Evolutionary conservation across 2,797 vertebrate genomes (phyloP), one percentile per base, ranked within the genome.

Genomic region (Channallabes apus): DNA sequence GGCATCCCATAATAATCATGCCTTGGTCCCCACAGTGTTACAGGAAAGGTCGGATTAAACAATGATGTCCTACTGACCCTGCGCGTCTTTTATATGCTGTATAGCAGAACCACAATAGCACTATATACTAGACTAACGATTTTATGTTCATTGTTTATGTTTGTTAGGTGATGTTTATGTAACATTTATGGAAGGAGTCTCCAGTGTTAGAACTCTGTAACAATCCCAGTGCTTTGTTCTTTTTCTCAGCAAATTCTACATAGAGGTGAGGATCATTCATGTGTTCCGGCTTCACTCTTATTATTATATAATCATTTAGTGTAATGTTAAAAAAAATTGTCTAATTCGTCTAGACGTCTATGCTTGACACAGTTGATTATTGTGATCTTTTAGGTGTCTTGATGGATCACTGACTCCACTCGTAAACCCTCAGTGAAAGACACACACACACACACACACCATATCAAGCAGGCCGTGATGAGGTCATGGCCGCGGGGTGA

Each of bases 1-100:
- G 84, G 84, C 86, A 87, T 82, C 86, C 84, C 32, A 85, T 86
- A 87, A 89, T 87, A 87, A 89, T 64, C 62, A 46, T 22, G 22
- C 79, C 71, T 72, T 72, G 22, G 24, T 8, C 11, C 46, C 61
- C 54, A 71, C 0, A 35, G 68, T 15, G 27, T 32, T 29, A 18
- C 15, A 64, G 56, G n/a, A 20, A 67, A 67, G 80, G 65, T 58
- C 65, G 71, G 32, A 71, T 32, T 54, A 67, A 67, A 54, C 62
- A 67, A 67, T 81, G 62, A 67, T 54, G 62, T 81, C 41, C 62
- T 32, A 67, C 79, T 80, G 62, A 65, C 61, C 78, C 61, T 38
- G 1, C 35, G 24, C 11, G 8, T n/a, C 32, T 58, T 58, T 14
- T 32, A 5, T 72, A 76, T 76, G 51, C 20, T 20, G 15, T 58